A percentile compares a stretch with the other conserved stretches of the same genome.
Conservation (phyloP, 2,888 invertebrate genomes). For the Idaea straminata region DNA sequence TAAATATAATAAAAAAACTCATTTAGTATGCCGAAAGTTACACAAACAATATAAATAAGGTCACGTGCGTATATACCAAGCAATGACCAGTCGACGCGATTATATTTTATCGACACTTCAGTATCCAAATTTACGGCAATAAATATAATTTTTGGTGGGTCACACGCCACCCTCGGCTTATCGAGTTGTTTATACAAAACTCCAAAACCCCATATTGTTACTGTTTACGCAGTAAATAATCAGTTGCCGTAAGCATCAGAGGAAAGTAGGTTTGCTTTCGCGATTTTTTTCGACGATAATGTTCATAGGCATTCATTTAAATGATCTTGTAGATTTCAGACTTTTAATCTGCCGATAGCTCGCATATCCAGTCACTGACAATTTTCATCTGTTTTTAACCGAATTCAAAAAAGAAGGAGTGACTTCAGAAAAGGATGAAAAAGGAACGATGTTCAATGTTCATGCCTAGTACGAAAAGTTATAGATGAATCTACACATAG, state of each 20-base stretch:
- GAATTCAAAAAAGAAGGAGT: no score
- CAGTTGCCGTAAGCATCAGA: slow-evolving; percentile 38
- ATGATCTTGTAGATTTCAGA: not conserved
- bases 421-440: no score
- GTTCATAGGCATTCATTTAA: slow-evolving; percentile 8
- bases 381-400: no score
- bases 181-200: slow-evolving; percentile 51
- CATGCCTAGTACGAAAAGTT: no score
- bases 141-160: slow-evolving; percentile 32
- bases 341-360: not conserved
- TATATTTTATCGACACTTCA: slow-evolving; percentile 39
- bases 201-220: slow-evolving; percentile 49
- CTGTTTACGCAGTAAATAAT: slow-evolving; percentile 59
- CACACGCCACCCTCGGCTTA: slow-evolving; percentile 47
- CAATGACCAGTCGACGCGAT: slow-evolving; percentile 33
- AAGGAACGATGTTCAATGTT: no score
- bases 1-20: slow-evolving; percentile 19
- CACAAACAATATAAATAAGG: slow-evolving; percentile 35
- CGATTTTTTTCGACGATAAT: slow-evolving; percentile 26
- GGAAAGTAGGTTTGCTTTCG: slow-evolving; percentile 33
- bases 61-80: slow-evolving; percentile 36
- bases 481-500: no score
- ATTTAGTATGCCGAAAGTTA: slow-evolving; percentile 25
- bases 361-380: no score
- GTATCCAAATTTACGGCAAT: slow-evolving; percentile 29